Evolutionary conservation across 2,113 vertebrate species (phyloP), one percentile per base, ranked within the genome.

Genomic region (Cyrtonyx montezumae): DNA sequence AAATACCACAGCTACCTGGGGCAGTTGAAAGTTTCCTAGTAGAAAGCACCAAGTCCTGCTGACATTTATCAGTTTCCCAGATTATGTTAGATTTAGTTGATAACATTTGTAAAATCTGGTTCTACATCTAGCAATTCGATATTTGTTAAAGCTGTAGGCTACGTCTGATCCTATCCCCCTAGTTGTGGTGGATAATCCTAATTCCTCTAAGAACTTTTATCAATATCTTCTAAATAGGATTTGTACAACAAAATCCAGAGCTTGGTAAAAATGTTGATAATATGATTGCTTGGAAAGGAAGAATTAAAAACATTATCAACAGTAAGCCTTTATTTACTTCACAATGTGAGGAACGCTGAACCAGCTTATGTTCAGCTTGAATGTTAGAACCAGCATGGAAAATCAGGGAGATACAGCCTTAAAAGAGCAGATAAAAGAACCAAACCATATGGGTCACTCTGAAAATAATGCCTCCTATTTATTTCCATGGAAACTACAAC

Each of bases 181-280:
- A 56, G 2, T 55, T 89, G 76, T 32, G 6, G 13, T 68, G n/a
- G 79, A 13, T 42, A 89, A 94, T 70, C 42, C 55, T 93, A 81
- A 93, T 66, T 92, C 70, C 30, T 73, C 40, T 69, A 79, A 93
- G 55, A 93, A 82, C 49, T 77, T 74, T 74, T 93, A 90, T 25
- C 66, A 71, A 43, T 77, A 91, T 70, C 21, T 79, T 63, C 42
- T 48, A 86, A 78, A 76, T 55, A 66, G 36, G 32, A 87, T 91
- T 92, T 87, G 21, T 70, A 77, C 82, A 82, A 74, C 70, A 89
- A 94, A 79, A 17, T 13, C 11, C 18, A 62, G 43, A 62, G 18
- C 14, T 65, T 73, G 63, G 12, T 67, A 77, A 87, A 28, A 92
- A 59, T 13, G 68, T 25, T 58, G 43, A 66, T 48, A 61, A 68